Evolutionary conservation across 2,888 invertebrate species (phyloP), one percentile per base, ranked within the genome.

Genomic region (Fissipunctia ypsillon): DNA sequence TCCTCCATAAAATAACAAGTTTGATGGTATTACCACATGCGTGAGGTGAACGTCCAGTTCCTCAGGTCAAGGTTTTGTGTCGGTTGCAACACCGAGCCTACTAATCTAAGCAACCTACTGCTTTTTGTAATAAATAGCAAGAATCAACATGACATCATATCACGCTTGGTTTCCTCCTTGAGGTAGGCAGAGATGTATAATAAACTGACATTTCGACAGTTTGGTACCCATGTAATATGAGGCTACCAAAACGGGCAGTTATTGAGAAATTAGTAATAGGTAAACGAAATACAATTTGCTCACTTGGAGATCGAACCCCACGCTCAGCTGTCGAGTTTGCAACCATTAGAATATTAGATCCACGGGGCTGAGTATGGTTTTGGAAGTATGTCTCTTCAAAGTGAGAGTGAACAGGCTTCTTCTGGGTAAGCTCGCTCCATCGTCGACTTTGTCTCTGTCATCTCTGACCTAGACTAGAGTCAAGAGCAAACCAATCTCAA

Each of bases 31-130:
- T 83, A 38, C 80, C 45, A 72, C 80, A 83, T 41, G 22, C 5
- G 41, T 45, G 56, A 83, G 80, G 80, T 80, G 80, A 80, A 80
- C 48, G 80, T 48, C 80, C 84, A 80, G 35, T 28, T 28, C 50
- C 45, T 43, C 69, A 31, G 80, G 68, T 80, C 84, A 80, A 80
- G 80, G 80, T 84, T 73, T 59, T 3, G 16, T 2, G 38, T n/a
- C 19, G 31, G 54, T 79, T 72, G 48, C 79, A 54, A 64, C 63
- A 80, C 60, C 2, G 22, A 31, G 54, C 54, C 25, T 25, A 67
- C 52, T 54, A 67, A 67, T 70, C 54, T 83, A 63, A 63, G 79
- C 79, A 71, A 83, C 84, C 56, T 25, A 79, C 65, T 54, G 19
- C 16, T 78, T 61, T 45, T 64, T 83, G 79, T 80, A 80, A 83